A percentile compares a stretch with the other conserved stretches of the same genome.
Conservation (phyloP, 2,113 vertebrate genomes). For the Podarcis muralis region DNA sequence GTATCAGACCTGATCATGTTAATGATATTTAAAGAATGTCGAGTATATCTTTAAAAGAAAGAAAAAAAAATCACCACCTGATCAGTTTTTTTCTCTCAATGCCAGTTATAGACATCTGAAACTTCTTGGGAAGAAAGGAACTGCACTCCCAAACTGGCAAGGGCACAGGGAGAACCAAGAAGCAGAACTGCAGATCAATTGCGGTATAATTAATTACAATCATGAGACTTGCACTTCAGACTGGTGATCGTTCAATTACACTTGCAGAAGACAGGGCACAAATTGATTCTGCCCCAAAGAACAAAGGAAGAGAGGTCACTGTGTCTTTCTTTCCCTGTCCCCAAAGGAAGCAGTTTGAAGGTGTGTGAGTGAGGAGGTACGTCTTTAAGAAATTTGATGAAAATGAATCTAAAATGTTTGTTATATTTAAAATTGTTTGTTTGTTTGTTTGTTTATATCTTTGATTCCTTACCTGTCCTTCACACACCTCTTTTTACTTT, state of each 20-base stretch:
- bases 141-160: slow-evolving; percentile 46
- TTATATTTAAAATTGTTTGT: too few species aligned
- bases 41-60: background rate
- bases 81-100: background rate
- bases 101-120: slow-evolving; percentile 1
- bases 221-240: slow-evolving; percentile 56
- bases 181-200: slow-evolving; percentile 55
- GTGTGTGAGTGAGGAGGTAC: background rate
- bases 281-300: slow-evolving; percentile 64
- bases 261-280: slow-evolving; percentile 51
- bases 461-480: too few species aligned
- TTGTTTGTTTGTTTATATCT: too few species aligned
- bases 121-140: slow-evolving; percentile 19
- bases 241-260: slow-evolving; percentile 62
- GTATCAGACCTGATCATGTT: background rate
- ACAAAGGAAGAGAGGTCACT: slow-evolving; percentile 52
- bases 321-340: slow-evolving; percentile 33
- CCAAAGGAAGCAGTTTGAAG: slow-evolving; percentile 28
- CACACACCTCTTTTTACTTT: too few species aligned
- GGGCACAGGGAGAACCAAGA: slow-evolving; percentile 53
- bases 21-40: slow-evolving; percentile 36
- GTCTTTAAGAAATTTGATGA: background rate
- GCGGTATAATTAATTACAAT: slow-evolving; percentile 70
- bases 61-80: background rate
- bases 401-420: slow-evolving; percentile 26